A percentile compares a stretch with the other conserved stretches of the same genome.
phyloP scores from a whole-genome alignment of 2,113 vertebrate genomes.

The Trichechus manatus region DNA sequence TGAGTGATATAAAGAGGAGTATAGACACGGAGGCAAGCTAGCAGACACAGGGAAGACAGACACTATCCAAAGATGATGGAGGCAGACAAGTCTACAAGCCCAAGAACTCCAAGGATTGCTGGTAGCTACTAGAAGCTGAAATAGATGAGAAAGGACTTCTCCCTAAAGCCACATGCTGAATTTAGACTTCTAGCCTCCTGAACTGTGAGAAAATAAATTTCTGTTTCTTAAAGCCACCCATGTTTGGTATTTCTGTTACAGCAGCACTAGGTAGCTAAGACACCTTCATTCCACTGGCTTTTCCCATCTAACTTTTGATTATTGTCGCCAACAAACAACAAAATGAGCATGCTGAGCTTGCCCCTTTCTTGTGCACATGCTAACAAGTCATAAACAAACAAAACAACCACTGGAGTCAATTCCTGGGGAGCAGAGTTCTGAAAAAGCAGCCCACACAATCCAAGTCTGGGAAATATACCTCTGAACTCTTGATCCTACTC shows the following conservation, averaged over 20 bases:
- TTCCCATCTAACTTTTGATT: slow-evolving; percentile 6
- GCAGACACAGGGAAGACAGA: not conserved
- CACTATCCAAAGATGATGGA: not conserved
- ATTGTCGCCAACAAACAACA: not conserved
- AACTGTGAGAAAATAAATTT: not conserved
- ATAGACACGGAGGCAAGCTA: not conserved
- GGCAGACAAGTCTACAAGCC: not conserved
- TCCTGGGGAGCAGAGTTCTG: slow-evolving; percentile 41
- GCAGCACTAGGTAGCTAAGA: not conserved
- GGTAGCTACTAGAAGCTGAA: not conserved
- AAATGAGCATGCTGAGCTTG: not conserved
- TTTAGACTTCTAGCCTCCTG: not conserved
- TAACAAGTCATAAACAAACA: not conserved
- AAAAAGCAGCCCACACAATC: not conserved
- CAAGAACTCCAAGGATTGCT: not conserved
- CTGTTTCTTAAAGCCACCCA: not conserved
- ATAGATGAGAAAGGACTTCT: not conserved
- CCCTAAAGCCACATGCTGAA: not conserved
- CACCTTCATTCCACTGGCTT: not conserved
- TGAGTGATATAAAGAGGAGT: too few relatives aligned
- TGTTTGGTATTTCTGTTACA: not conserved
- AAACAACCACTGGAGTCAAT: not conserved
- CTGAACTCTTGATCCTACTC: slow-evolving; percentile 46
- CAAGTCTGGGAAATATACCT: not conserved
- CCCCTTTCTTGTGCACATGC: not conserved